Conservation (phyloP, 1,140 invertebrate species). For the Mycetomoellerius zeteki region DNA sequence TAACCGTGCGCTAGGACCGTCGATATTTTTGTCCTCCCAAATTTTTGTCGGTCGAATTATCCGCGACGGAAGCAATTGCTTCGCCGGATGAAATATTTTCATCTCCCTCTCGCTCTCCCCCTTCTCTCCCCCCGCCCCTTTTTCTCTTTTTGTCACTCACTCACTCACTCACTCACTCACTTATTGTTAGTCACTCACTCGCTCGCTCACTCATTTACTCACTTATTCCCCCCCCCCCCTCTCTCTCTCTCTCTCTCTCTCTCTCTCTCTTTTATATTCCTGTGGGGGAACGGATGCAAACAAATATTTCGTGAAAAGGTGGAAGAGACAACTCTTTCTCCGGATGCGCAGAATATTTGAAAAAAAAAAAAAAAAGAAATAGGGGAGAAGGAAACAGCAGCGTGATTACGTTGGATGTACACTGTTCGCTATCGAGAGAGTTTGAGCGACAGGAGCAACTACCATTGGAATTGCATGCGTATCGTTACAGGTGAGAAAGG, state of each 20-base stretch:
- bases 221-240: no score
- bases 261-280: not conserved
- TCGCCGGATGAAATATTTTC: constrained; percentile 51
- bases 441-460: constrained; percentile 46
- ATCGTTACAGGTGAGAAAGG: constrained; percentile 65
- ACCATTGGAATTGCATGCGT: constrained; percentile 54
- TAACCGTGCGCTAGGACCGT: not conserved
- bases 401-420: constrained; percentile 68
- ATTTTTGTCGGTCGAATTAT: constrained; percentile 57
- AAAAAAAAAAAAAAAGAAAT: constrained; percentile 12
- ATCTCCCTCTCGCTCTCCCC: not conserved
- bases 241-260: not conserved
- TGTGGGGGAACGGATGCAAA: not conserved
- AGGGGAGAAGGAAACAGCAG: not conserved
- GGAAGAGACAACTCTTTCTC: not conserved
- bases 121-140: not conserved
- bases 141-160: not conserved
- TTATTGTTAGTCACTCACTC: no score
- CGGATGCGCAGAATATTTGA: not conserved
- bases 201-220: not conserved
- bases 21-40: not conserved
- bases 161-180: not conserved
- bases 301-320: constrained; percentile 46
- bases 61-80: constrained; percentile 48
- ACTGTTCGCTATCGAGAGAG: constrained; percentile 66